Evolutionary conservation across 1,140 invertebrate genomes (phyloP), one percentile per base, ranked within the genome.

Genomic region (Listronotus bonariensis): DNA sequence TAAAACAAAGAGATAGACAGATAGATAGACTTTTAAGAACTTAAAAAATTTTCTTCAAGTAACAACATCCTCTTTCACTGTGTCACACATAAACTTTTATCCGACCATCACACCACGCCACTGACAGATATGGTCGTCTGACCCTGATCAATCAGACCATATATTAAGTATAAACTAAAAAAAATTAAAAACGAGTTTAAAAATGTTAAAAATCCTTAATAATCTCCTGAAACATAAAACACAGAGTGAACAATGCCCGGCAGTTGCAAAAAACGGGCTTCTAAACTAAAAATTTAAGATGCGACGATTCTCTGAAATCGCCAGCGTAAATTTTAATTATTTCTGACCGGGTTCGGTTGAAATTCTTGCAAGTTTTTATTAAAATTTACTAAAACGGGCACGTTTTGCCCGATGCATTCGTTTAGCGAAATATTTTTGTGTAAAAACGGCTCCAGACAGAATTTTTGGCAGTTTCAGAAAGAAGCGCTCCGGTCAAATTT

Each of bases 401-500:
- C 70, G 70, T 71, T 56, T 46, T 53, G 53, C 41, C 45, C 59
- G 62, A 56, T 54, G 65, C 68, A 68, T 71, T 68, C 71, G 68
- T 69, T 72, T 72, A 65, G 58, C 70, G 69, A 72, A 74, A 72
- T 71, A 72, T 72, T 74, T 72, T 65, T 65, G 60, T 52, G 64
- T 67, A 72, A 74, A 74, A 74, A 68, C 68, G 51, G 56, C 45
- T 20, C 62, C 71, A 74, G 71, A 72, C 71, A 66, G 72, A 68
- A 72, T 72, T 72, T 74, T 74, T 69, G 70, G 63, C 72, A 68
- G 59, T 60, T 68, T 48, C 61, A 56, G 69, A 67, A 72, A 71
- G 46, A 55, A 34, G 42, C 8, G 26, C 62, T 10, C 34, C 11
- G 34, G 7, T 36, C 3, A 36, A 36, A 36, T 36, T 36, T 36